phyloP scores from a whole-genome alignment of 2,888 invertebrate genomes.

The Tenthredo scrophulariae region DNA sequence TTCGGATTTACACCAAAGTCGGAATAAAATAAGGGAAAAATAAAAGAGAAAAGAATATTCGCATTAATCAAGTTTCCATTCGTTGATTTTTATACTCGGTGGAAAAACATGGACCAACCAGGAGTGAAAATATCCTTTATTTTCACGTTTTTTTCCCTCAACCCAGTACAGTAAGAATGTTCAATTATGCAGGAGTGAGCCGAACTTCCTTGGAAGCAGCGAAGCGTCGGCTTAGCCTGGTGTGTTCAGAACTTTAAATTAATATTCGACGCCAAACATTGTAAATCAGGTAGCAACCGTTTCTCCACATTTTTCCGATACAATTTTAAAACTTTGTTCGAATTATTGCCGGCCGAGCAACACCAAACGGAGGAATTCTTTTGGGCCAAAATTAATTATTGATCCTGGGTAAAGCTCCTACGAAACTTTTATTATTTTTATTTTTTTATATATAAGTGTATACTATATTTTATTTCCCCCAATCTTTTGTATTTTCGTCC shows the following conservation, averaged over 20 bases:
- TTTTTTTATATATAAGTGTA: neutral
- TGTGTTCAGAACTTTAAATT: slow-evolving; percentile 69
- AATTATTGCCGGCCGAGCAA: slow-evolving; percentile 18
- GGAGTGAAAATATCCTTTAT: neutral
- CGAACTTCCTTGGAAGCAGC: slow-evolving; percentile 3
- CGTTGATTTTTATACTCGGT: neutral
- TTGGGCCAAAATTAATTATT: slow-evolving; percentile 24
- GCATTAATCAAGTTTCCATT: neutral
- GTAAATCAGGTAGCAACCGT: slow-evolving; percentile 26
- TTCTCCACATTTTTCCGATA: slow-evolving; percentile 39
- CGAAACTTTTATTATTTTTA: neutral
- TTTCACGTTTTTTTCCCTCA: neutral
- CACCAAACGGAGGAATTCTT: slow-evolving; percentile 13
- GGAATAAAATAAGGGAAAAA: neutral
- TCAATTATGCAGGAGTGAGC: slow-evolving; percentile 74
- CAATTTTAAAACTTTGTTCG: slow-evolving; percentile 31
- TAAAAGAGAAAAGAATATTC: neutral
- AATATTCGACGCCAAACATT: slow-evolving; percentile 72
- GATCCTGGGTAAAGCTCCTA: neutral
- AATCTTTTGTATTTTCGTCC: neutral
- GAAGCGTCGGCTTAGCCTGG: slow-evolving; percentile 3
- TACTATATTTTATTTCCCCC: neutral
- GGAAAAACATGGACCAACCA: neutral
- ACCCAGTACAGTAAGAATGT: slow-evolving; percentile 66
- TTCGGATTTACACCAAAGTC: neutral